These are phyloP conservation scores for Quadriops clusia DNA, from an alignment of 2,888 invertebrate species.

Conservation along the genomic window DNA sequence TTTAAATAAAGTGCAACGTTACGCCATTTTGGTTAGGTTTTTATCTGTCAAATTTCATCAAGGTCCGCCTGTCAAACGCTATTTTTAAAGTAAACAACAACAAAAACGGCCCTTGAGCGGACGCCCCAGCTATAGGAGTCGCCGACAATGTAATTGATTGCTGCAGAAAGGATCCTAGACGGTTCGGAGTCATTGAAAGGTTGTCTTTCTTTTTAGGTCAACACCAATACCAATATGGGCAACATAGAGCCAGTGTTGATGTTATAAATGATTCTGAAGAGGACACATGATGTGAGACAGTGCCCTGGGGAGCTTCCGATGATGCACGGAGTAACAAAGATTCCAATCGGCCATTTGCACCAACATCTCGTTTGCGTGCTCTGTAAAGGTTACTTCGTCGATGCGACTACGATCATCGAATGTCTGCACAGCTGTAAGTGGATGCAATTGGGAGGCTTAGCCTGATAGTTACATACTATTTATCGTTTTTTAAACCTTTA, in stretches of 20 bases:
- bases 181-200: constrained; percentile 7
- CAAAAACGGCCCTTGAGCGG: constrained; percentile 17
- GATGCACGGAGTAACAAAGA: constrained; percentile 36
- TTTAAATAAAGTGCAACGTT: constrained; percentile 13
- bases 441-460: background rate
- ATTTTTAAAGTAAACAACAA: constrained; percentile 32
- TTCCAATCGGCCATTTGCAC: constrained; percentile 45
- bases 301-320: constrained; percentile 14
- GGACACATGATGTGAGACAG: constrained; percentile 16
- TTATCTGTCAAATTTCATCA: constrained; percentile 27
- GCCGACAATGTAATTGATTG: constrained; percentile 1
- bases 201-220: constrained; percentile 29
- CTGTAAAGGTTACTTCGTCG: constrained; percentile 63
- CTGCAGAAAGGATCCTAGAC: constrained; percentile 3
- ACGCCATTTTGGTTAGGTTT: constrained; percentile 28
- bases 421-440: constrained; percentile 67
- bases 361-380: constrained; percentile 56
- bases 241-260: constrained; percentile 14
- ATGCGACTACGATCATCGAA: constrained; percentile 70
- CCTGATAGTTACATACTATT: background rate
- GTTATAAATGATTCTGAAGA: constrained; percentile 16
- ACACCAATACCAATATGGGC: constrained; percentile 32
- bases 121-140: background rate
- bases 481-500: no score
- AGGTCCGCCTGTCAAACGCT: constrained; percentile 28